Evolutionary conservation across 2,113 vertebrate species (phyloP).

Genomic region (Ifrita kowaldi): DNA sequence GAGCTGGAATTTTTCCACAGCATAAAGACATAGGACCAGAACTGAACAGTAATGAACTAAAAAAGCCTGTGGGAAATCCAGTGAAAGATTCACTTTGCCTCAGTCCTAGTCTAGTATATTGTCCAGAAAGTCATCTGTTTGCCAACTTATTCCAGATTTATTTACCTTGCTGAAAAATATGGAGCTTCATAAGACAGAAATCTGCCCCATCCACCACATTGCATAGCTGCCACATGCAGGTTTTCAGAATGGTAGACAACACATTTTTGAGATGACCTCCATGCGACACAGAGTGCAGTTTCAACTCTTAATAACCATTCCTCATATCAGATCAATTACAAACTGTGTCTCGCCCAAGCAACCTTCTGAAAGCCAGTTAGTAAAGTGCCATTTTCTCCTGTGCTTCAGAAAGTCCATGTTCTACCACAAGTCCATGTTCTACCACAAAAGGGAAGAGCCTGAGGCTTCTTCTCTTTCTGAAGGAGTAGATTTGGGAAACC

Average conservation of each 20-base stretch:
- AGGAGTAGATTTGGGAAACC: background rate
- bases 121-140: background rate
- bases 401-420: background rate
- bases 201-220: background rate
- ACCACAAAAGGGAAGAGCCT: background rate
- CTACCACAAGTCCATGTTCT: background rate
- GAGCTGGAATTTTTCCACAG: background rate
- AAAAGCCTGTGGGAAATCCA: background rate
- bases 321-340: rapidly evolving
- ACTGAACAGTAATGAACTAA: background rate
- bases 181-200: background rate
- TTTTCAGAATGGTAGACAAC: background rate
- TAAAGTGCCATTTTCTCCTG: background rate
- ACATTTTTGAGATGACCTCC: background rate
- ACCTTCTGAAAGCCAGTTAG: background rate
- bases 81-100: background rate
- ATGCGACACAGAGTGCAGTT: background rate
- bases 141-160: background rate
- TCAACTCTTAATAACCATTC: background rate
- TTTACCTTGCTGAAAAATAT: background rate
- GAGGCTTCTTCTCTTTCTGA: background rate
- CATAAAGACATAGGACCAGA: background rate
- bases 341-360: background rate
- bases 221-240: background rate
- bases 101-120: background rate